Base-by-base conservation (phyloP, 2,797 vertebrate species). In the Gallirallus australis region DNA sequence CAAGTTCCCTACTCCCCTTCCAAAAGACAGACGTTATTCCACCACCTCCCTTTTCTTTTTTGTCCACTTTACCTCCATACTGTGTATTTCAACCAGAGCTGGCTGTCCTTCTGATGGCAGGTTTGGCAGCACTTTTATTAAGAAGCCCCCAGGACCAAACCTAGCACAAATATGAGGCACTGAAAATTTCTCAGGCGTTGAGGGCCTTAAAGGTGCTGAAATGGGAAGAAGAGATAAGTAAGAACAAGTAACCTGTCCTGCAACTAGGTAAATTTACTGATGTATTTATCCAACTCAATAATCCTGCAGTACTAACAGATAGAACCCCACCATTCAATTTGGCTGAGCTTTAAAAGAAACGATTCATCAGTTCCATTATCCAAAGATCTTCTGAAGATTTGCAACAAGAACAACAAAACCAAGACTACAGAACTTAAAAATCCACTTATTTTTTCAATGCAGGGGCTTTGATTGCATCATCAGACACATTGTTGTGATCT, bases 21-120 rank as follows among this genome's bases (percentile, higher is more conserved):
- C 33, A 69, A 65, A 84, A 77, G 3, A 19, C 52, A 16, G 19
- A 2, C 5, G 20, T 48, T 21, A 71, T 54, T 78, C 37, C 14
- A 60, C 13, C 35, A 57, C 15, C 23, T 50, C 16, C 15, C 7
- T 47, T 23, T 69, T 52, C 48, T 27, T 27, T 56, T 33, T 19
- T 11, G 20, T 23, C 16, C 50, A 27, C 16, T 64, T 97, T 96
- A 99, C 99, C 99, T 99, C 99, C 98, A 99, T 97, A 95, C 98
- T 99, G 98, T 99, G 98, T 70, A 99, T 98, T 92, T 99, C 99
- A 18, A 99, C 99, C 48, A 99, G 97, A 24, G 99, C 99, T 3
- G 99, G 99, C 96, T 99, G 99, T n/a, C 99, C 99, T 54, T 99
- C 99, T 1, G 99, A 99, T 52, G 99, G 99, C 33, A 99, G 97